A percentile compares a stretch with the other conserved stretches of the same genome.
phyloP scores from a whole-genome alignment of 2,113 vertebrate species.

The Vimba vimba region DNA sequence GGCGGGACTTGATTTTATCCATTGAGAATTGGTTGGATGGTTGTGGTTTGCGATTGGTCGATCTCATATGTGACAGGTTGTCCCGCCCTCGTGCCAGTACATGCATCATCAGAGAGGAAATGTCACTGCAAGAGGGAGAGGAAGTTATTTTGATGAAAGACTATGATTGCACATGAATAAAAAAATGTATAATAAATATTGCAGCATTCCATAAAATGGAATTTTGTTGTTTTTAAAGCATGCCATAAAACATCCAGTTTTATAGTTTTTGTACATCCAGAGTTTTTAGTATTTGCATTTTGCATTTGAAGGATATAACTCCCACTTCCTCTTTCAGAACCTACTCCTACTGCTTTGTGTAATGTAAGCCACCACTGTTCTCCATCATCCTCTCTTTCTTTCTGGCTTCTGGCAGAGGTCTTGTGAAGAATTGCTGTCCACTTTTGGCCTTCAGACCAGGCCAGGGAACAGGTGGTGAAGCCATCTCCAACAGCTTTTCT shows the following conservation, averaged over 20 bases:
- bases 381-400: not conserved
- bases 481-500: conserved; percentile 25
- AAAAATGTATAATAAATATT: too few species aligned
- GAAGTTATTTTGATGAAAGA: too few species aligned
- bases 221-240: not conserved
- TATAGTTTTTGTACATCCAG: not conserved
- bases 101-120: too few species aligned
- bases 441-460: conserved; percentile 20
- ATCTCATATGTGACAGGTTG: too few species aligned
- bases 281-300: not conserved
- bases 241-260: not conserved
- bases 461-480: conserved; percentile 35
- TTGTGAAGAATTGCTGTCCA: conserved; percentile 28
- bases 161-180: too few species aligned
- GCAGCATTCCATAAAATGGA: too few species aligned
- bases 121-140: too few species aligned
- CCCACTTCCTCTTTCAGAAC: not conserved
- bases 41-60: too few species aligned
- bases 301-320: not conserved
- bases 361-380: not conserved
- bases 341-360: conserved; percentile 1
- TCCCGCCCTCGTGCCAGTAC: too few species aligned
- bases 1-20: too few species aligned
- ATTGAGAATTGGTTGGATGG: too few species aligned
- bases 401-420: not conserved